Evolutionary conservation across 2,888 invertebrate species (phyloP), one percentile per base, ranked within the genome.

Genomic region (Drosophila mulleri): DNA sequence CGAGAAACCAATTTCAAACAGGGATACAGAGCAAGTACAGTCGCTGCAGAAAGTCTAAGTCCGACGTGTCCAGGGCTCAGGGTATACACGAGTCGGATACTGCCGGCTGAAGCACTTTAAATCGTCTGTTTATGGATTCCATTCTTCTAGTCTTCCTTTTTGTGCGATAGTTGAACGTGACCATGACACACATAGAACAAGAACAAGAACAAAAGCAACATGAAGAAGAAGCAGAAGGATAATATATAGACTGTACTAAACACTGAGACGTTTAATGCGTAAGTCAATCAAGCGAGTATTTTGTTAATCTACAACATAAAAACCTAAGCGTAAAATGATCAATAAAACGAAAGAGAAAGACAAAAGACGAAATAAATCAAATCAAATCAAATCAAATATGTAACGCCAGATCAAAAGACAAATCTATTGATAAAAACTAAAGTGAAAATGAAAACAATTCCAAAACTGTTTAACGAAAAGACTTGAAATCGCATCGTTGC

Each of bases 381-480:
- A 37, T 58, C n/a, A n/a, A n/a, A n/a, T n/a, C 14, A 66, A 74
- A 78, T 66, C 59, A 78, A 75, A 71, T 61, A 69, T 66, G 70
- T 59, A 75, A 75, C 54, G 29, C 64, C 57, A 76, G 68, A 73
- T 67, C 69, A 81, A 78, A 75, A 67, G 18, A 67, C 54, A 48
- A 61, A 48, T 56, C 53, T 63, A 82, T 59, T 47, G 29, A 75
- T 35, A 60, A 47, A 53, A 44, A 68, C 60, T 72, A 72, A 52
- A 41, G 41, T 57, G 32, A 61, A 65, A 67, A 59, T 57, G 32
- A 61, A 65, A 67, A 59, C 48, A 80, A 89, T 88, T 89, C 88
- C 85, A 88, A 89, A 85, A 85, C 39, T 82, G 72, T 74, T 72
- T 50, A 85, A 89, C 88, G 85, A 89, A 85, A 89, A 89, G 89